Evolutionary conservation across 1,140 invertebrate species (phyloP), one percentile per base, ranked within the genome.

Genomic region (Macrobrachium nipponense): DNA sequence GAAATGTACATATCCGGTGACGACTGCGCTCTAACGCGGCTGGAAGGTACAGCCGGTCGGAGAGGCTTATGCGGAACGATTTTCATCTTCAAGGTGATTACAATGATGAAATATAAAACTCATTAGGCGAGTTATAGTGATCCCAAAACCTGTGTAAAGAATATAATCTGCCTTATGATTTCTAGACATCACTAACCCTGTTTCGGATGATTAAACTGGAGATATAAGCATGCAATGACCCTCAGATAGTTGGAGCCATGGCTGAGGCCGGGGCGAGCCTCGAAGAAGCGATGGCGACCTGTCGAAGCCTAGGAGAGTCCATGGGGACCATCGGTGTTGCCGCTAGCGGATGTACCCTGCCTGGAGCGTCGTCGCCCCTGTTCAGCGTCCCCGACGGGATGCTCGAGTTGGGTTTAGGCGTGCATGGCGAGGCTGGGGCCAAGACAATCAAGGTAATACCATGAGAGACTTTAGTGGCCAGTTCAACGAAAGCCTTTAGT

Each of bases 401-500:
- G 90, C 94, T 97, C 91, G 96, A 97, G 91, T 91, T 97, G 12
- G 96, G 96, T 1, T 92, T 96, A 36, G 96, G 96, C 77, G 93
- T 97, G 75, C 96, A 97, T 90, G 96, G 96, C 0, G 96, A 98
- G 91, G 94, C 95, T n/a, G 96, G 96, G 27, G 94, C 95, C 17
- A 92, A 93, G 86, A 93, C 94, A 90, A 91, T 94, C 36, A 94
- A 95, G 90, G 92, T 88, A 62, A 88, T 62, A 59, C 17, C 4
- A 44, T 5, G 17, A n/a, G 73, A 7, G 5, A 5, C 17, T 18
- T n/a, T 14, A 5, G 18, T 66, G 17, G 62, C 62, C 17, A n/a
- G n/a, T 66, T 66, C 62, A 23, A 6, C 4, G 14, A 23, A 66
- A 66, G 62, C 14, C 20, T 18, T 23, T 6, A 14, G 17, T 66